A percentile compares a stretch with the other conserved stretches of the same genome.
Evolutionary conservation across 2,888 invertebrate genomes (phyloP).

Genomic region (Atethmia centrago): DNA sequence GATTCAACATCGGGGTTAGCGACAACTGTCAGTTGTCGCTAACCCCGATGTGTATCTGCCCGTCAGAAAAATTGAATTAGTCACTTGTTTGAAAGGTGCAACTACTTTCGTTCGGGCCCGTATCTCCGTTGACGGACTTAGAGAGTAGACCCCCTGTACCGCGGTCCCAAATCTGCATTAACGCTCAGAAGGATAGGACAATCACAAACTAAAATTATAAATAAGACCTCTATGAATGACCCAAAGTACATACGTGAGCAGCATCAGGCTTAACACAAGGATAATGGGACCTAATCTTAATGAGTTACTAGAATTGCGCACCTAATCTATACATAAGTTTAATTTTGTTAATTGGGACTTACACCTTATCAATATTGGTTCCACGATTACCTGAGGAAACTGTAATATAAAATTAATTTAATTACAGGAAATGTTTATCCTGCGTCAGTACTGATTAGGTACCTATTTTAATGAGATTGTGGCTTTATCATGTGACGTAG

Average conservation of each 20-base stretch:
- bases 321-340: neutral
- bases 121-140: no score
- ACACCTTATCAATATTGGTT: neutral
- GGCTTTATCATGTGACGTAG: neutral
- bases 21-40: no score
- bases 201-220: neutral
- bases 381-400: constrained; percentile 1
- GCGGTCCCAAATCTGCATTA: neutral
- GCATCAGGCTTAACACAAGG: constrained; percentile 11
- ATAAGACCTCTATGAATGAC: neutral
- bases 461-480: neutral
- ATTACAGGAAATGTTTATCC: constrained; percentile 3
- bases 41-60: no score
- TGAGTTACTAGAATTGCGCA: constrained; percentile 7
- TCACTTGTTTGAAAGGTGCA: no score
- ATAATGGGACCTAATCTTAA: neutral
- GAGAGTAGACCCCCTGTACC: no score
- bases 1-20: no score
- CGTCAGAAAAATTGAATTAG: no score
- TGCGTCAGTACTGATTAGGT: no score
- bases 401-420: neutral
- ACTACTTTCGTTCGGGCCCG: no score
- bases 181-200: neutral
- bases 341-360: constrained; percentile 1
- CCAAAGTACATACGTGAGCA: neutral